Evolutionary conservation across 1,140 invertebrate species (phyloP), one percentile per base, ranked within the genome.

Genomic region (Temnothorax longispinosus): DNA sequence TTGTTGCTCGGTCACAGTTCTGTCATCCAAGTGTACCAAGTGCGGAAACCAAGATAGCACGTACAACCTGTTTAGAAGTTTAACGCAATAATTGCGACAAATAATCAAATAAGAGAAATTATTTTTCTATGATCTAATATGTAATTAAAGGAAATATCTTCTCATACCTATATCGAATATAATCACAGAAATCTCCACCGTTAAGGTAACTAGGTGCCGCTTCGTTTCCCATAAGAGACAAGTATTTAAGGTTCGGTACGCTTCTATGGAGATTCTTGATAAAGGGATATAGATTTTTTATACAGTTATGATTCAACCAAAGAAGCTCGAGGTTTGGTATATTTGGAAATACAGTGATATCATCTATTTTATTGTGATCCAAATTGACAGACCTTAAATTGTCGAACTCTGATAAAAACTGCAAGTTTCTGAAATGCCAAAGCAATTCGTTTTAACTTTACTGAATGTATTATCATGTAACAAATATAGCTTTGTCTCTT

Each of bases 141-240:
- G 41, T 64, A 81, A 44, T 1, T 50, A 11, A 82, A 41, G 27
- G 10, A n/a, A 62, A 32, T 32, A 13, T 78, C 10, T 64, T n/a
- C 15, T 11, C 47, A 15, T 94, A 98, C 97, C 97, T 97, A 93
- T 98, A 98, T 90, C 98, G 97, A 15, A 97, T 92, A 93, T 98
- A 97, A 92, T 98, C 97, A 90, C 97, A 97, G 89, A 97, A 97
- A 35, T 96, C 97, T 44, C 97, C 97, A 52, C 97, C 97, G 90
- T 97, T 97, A 75, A 98, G 96, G 93, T 97, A 97, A 91, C 97
- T 97, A 1, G 97, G 97, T 4, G 97, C 97, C 3, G 97, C 97
- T 3, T 96, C 96, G 93, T 98, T 98, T 58, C 97, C 97, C 97
- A 98, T 98, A 62, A 98, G 93, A 38, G 97, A 97, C 11, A 98